Evolutionary conservation across 1,140 invertebrate genomes (phyloP), one percentile per base, ranked within the genome.

Genomic region (Drosophila sulfurigaster): DNA sequence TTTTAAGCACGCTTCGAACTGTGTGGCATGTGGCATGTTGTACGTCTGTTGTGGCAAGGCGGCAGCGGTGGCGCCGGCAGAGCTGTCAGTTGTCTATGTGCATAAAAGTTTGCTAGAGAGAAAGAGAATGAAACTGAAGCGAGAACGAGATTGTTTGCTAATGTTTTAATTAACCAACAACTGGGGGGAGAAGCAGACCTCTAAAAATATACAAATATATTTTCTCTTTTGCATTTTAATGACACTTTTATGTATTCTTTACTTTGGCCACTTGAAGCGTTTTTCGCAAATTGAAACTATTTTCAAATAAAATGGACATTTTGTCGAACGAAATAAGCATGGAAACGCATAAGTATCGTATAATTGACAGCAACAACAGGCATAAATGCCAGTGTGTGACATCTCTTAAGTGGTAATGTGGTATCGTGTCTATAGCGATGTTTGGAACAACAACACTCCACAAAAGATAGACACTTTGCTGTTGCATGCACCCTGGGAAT

Each of bases 1-100:
- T 73, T 76, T 76, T 76, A 76, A 76, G 74, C 68, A 72, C 62
- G 68, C 60, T 43, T 75, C 54, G 59, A 54, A 58, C 49, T 69
- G 48, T 48, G 66, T 48, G 66, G 38, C 32, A 43, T 56, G 66
- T 49, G 41, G 56, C 45, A 49, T 38, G 48, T 13, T 8, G 8
- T n/a, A 49, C 30, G 30, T 6, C 30, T 32, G 28, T 8, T 30
- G 65, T 16, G 28, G 3, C 1, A 8, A 2, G 28, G 10, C 10
- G 20, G 20, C 20, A 20, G 3, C 20, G 20, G 0, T 3, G 20
- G 20, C 20, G 20, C 20, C 20, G 56, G 20, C 4, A 8, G 3
- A 13, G 20, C 58, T 32, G 35, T 41, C 25, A 20, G 30, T 41
- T 62, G 65, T 60, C 41, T 13, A 1, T 59, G 30, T 62, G 57